Base-by-base conservation (phyloP, 2,113 vertebrate genomes). In the Australoheros scitulus region DNA sequence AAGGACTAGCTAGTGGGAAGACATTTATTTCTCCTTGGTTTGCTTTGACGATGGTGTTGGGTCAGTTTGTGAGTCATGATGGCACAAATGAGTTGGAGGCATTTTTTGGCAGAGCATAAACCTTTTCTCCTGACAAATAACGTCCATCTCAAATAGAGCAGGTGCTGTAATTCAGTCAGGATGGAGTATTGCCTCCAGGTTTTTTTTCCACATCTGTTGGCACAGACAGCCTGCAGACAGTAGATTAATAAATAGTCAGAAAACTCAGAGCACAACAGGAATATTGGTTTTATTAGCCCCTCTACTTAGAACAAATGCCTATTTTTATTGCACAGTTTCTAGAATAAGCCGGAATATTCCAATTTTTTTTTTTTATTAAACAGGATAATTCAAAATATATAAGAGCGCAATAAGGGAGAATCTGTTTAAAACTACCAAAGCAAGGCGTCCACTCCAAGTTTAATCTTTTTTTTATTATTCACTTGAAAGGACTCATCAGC, bases 121-220 rank as follows among this genome's bases (percentile, higher is more conserved):
- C 32, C n/a, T 76, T 82, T 80, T 79, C 79, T 85, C 72, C 72
- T 70, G 76, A 87, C 64, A 65, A 79, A 86, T 74, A 58, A 83
- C 17, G 70, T 87, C 61, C 58, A 75, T 76, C 55, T 85, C n/a
- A 38, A 59, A 81, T n/a, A 57, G 70, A 92, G 70, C 85, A 92
- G 89, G 85, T 90, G 90, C 81, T 87, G 60, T 55, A 26, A 89
- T 63, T 91, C 85, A 92, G 77, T 76, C 76, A 64, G 72, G 84
- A 76, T 64, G 80, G 80, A 88, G 79, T 18, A 79, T 41, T 81
- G 78, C 79, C 90, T 88, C 79, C 83, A 79, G 85, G 72, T 72
- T 84, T 88, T 55, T 83, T 29, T 38, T 41, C 47, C 77, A 85
- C 87, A 90, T 78, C 91, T 91, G 89, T 81, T 77, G 55, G 58